Percentiles rank a stretch among this genome's conserved stretches.
Conservation (phyloP, 1,140 invertebrate species). For the Danaus melanippus region DNA sequence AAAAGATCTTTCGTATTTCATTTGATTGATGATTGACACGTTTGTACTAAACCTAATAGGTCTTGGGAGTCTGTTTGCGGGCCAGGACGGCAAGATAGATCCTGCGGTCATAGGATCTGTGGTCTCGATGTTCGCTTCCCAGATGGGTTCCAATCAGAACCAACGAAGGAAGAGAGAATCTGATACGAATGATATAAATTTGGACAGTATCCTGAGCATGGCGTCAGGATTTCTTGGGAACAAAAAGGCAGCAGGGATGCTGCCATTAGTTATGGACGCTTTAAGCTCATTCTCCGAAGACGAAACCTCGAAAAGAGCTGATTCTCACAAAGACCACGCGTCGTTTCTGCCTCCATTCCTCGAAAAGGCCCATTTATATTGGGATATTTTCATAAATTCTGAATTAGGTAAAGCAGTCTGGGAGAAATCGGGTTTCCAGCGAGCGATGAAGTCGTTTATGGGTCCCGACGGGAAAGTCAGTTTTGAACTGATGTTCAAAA, state of each 20-base stretch:
- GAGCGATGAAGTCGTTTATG: conserved; percentile 73
- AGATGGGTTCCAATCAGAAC: conserved; percentile 37
- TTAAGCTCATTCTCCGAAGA: conserved; percentile 70
- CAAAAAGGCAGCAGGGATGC: conserved; percentile 73
- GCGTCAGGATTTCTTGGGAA: conserved; percentile 75
- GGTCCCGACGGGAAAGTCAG: conserved; percentile 79
- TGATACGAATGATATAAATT: conserved; percentile 52
- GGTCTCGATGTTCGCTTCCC: conserved; percentile 68
- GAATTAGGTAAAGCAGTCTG: conserved; percentile 82
- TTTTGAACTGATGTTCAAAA: conserved; percentile 80
- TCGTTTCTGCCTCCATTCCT: conserved; percentile 82
- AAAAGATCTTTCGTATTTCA: no score
- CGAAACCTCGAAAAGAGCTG: conserved; percentile 69
- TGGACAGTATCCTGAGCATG: conserved; percentile 74
- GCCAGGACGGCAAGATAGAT: conserved; percentile 71
- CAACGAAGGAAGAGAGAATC: conserved; percentile 35
- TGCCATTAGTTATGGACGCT: conserved; percentile 78
- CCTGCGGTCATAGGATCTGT: conserved; percentile 71
- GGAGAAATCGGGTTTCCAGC: conserved; percentile 79
- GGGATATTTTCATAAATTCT: conserved; percentile 85
- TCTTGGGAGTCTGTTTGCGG: conserved; percentile 68
- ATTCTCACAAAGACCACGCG: conserved; percentile 80
- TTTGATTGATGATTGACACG: no score
- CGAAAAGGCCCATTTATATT: conserved; percentile 81
- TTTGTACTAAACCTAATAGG: conserved; percentile 36